Conservation (phyloP, 2,113 vertebrate genomes). For the Rhagologus leucostigma region DNA sequence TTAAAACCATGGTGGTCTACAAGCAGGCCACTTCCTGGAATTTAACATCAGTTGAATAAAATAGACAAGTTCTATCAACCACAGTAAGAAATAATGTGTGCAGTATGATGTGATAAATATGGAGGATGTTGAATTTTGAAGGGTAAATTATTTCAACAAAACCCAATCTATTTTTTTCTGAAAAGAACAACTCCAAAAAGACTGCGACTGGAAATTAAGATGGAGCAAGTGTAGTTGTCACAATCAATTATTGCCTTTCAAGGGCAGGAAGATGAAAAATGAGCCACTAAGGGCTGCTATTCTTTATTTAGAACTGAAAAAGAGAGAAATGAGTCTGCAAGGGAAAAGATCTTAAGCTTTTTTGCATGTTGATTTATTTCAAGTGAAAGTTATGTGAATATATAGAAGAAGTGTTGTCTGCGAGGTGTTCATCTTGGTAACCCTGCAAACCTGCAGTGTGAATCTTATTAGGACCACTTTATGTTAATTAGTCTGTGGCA, state of each 20-base stretch:
- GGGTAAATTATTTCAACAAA: background rate
- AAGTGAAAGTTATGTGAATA: background rate
- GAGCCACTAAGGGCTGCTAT: constrained; percentile 64
- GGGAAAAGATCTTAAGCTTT: constrained; percentile 41
- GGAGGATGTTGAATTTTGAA: background rate
- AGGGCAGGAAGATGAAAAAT: constrained; percentile 59
- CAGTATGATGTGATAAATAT: background rate
- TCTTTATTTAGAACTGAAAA: constrained; percentile 31
- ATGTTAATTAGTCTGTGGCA: background rate
- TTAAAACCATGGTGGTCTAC: background rate
- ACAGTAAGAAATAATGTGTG: background rate
- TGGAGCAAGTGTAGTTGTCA: constrained; percentile 68
- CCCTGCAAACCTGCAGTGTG: background rate
- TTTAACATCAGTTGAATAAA: background rate
- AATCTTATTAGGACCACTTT: background rate
- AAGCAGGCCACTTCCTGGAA: background rate
- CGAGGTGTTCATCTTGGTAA: background rate
- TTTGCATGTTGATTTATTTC: constrained; percentile 36
- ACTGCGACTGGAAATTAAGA: background rate
- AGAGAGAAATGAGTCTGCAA: background rate
- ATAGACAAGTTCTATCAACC: background rate
- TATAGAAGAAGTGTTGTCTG: background rate
- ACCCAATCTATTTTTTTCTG: background rate
- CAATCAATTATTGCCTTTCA: constrained; percentile 58
- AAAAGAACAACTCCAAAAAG: background rate